Conservation (phyloP, 2,888 invertebrate genomes). For the Drosophila seclusa region DNA sequence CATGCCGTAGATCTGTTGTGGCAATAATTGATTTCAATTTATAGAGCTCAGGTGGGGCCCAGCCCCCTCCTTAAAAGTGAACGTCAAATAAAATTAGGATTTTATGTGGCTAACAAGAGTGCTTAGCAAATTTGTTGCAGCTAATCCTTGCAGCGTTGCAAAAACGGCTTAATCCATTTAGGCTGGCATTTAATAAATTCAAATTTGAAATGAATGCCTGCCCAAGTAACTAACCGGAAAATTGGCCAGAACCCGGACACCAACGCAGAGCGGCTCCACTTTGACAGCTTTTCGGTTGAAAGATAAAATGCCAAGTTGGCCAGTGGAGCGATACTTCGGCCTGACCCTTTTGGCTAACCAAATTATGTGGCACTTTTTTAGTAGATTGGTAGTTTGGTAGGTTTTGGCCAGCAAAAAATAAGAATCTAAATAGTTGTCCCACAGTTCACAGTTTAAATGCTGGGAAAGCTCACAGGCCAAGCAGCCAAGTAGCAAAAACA, state of each 20-base stretch:
- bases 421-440: constrained; percentile 15
- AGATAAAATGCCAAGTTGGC: constrained; percentile 26
- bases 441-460: constrained; percentile 42
- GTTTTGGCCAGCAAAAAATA: constrained; percentile 22
- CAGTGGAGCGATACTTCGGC: constrained; percentile 31
- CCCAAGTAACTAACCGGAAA: constrained; percentile 43
- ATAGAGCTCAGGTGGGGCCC: constrained; percentile 62
- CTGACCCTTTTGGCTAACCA: constrained; percentile 37
- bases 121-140: constrained; percentile 43
- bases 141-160: constrained; percentile 34
- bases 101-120: constrained; percentile 57
- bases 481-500: constrained; percentile 30
- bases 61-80: constrained; percentile 28
- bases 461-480: constrained; percentile 64
- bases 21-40: constrained; percentile 78
- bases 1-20: constrained; percentile 69
- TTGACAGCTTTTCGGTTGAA: constrained; percentile 33
- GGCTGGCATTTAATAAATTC: constrained; percentile 12
- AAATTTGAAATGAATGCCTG: constrained; percentile 20
- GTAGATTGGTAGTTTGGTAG: constrained; percentile 17
- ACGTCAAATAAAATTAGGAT: constrained; percentile 62
- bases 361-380: constrained; percentile 51
- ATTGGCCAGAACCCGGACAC: constrained; percentile 23
- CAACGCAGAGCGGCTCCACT: constrained; percentile 1
- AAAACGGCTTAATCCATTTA: constrained; percentile 34